Evolutionary conservation across 2,888 invertebrate species (phyloP), one percentile per base, ranked within the genome.

Genomic region (Alentia gelatinosa): DNA sequence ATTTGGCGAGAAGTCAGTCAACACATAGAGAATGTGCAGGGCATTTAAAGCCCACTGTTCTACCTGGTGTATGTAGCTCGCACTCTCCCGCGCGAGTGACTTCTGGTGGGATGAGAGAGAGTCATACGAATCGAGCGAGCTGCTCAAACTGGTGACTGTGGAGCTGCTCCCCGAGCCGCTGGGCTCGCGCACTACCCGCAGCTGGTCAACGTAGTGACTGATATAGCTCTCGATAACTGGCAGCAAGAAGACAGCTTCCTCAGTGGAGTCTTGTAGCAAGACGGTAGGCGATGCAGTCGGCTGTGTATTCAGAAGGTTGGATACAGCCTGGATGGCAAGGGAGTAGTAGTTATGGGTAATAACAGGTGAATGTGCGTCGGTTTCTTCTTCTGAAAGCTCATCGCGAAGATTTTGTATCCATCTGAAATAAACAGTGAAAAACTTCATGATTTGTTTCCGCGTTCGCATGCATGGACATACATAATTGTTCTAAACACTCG

Each of bases 11-110:
- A 37, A 79, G 15, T 79, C 79, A 26, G 26, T n/a, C 39, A 79
- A n/a, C 19, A 79, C 37, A 23, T 19, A 23, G 15, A 79, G 79
- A 9, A 79, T 79, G 37, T 79, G 35, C 26, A 79, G 19, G 15
- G 79, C 79, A 39, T 79, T 79, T 26, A 79, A n/a, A 0, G 79
- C 79, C 79, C 79, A 79, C 79, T 79, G 79, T 39, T 79, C 79
- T 12, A 79, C 79, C 79, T 79, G 79, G 79, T 19, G 37, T 1
- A 39, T 19, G 79, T 79, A 79, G 35, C 15, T 19, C 23, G 79
- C 79, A 37, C 7, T 79, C 79, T 79, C 37, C 37, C 39, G 79
- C 15, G 79, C 79, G 37, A 79, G 37, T 0, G 79, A 79, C 79
- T 39, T 35, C 79, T 79, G 79, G 79, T 39, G 23, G 35, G 79